These are phyloP conservation scores for Neodiprion virginianus DNA, from an alignment of 1,140 invertebrate genomes.

Conservation along the genomic window DNA sequence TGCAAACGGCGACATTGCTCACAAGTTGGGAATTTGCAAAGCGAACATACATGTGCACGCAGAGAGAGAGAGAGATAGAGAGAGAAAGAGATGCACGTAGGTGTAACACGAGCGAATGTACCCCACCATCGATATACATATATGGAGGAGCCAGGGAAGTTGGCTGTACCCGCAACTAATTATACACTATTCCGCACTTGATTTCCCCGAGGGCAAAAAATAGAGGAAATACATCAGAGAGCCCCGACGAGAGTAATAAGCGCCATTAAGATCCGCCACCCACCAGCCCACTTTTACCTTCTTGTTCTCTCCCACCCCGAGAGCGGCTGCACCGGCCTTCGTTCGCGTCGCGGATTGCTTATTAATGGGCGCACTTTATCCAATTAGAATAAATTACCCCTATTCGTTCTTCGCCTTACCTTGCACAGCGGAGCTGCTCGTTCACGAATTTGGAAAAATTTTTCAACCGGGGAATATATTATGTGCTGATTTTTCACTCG, in stretches of 20 bases:
- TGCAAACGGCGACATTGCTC: background rate
- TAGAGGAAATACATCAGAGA: conserved; percentile 57
- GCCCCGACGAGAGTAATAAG: conserved; percentile 57
- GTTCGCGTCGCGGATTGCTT: conserved; percentile 48
- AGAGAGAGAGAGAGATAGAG: background rate
- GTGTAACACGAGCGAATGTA: background rate
- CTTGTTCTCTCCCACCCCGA: conserved; percentile 28
- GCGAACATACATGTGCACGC: background rate
- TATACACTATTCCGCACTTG: conserved; percentile 58
- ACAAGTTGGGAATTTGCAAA: background rate
- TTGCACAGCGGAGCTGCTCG: background rate
- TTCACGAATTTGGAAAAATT: background rate
- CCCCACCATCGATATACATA: background rate
- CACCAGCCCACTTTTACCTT: conserved; percentile 28
- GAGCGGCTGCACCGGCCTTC: background rate
- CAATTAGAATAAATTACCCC: conserved; percentile 56
- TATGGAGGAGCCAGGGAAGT: background rate
- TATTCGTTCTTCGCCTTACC: conserved; percentile 22
- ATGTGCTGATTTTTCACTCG: background rate
- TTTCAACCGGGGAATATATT: conserved; percentile 5
- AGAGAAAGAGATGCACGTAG: background rate
- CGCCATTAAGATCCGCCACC: conserved; percentile 54
- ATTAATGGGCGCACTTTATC: conserved; percentile 52
- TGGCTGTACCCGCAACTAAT: conserved; percentile 52
- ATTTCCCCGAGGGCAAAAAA: conserved; percentile 61